Percentiles rank a stretch among this genome's conserved stretches.
phyloP scores from a whole-genome alignment of 2,113 vertebrate species.

The Panurus biarmicus region DNA sequence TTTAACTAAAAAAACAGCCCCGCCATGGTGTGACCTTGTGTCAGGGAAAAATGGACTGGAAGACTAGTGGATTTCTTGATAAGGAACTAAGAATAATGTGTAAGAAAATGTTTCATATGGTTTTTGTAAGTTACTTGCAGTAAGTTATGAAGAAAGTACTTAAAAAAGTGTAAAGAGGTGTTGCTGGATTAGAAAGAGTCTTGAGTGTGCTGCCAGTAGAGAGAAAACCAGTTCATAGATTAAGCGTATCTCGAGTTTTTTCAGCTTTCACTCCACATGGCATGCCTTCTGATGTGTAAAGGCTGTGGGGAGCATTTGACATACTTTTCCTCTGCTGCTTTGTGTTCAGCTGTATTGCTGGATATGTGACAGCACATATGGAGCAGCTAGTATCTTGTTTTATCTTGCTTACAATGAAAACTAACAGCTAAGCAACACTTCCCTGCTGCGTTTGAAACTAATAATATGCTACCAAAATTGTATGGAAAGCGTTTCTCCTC shows the following conservation, averaged over 20 bases:
- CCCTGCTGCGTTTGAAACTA: background rate
- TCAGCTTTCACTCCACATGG: conserved; percentile 21
- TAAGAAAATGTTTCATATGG: background rate
- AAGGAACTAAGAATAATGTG: background rate
- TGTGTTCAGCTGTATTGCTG: background rate
- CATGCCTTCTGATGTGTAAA: conserved; percentile 9
- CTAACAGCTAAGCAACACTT: background rate
- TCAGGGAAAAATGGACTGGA: background rate
- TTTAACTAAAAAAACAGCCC: background rate
- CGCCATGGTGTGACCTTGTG: background rate
- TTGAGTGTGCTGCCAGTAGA: background rate
- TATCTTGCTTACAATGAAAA: background rate
- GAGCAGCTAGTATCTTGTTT: background rate
- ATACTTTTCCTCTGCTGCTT: background rate
- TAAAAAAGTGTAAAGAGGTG: background rate
- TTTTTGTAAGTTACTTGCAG: background rate
- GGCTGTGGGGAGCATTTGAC: background rate
- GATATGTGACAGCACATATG: conserved; percentile 10
- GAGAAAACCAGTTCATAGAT: background rate
- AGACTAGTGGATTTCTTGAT: background rate
- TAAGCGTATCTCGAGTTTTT: background rate
- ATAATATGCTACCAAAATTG: background rate
- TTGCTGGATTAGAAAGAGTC: background rate
- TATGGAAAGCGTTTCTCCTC: background rate
- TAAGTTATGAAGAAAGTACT: background rate